Evolutionary conservation across 2,113 vertebrate genomes (phyloP), one percentile per base, ranked within the genome.

Genomic region (Silurus glanis): DNA sequence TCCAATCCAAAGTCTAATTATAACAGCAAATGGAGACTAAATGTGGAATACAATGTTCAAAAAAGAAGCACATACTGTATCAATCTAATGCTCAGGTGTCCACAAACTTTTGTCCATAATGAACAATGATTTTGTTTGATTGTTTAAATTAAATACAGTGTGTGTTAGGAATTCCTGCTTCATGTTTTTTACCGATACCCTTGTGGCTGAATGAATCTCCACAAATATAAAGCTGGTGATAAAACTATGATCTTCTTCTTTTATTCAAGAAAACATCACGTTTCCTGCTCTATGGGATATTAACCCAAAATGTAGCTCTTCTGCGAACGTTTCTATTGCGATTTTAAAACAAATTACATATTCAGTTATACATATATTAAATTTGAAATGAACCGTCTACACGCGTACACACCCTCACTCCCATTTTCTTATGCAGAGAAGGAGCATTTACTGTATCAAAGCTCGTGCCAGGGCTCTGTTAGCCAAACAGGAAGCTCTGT

Each of bases 401-500:
- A 59, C 78, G 19, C 47, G 55, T 69, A 83, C 66, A 45, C 80
- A 80, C 79, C 45, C 25, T 71, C 53, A 47, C 66, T 59, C 23
- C 66, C 66, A 83, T 72, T 28, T 83, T 78, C 56, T 87, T 83
- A 83, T 78, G 37, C 80, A n/a, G 25, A 83, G 78, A 83, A 59
- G 51, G 86, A 83, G 67, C 19, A 61, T 72, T 74, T 75, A 82
- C 82, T 67, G 76, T 88, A 85, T 75, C 83, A 84, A 84, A 85
- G 59, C 53, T 17, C 79, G 74, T 23, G 45, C 86, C 59, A 76
- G 51, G 72, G 25, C 69, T 47, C 61, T 72, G 67, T 75, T 83
- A 78, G 71, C 49, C 72, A 83, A 87, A 87, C 86, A 87, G 86
- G 86, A 87, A 87, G 59, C 21, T 64, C 69, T 84, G 58, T 47